A percentile compares a stretch with the other conserved stretches of the same genome.
Conservation (phyloP, 2,113 vertebrate species). For the Cygnus buccinator region DNA sequence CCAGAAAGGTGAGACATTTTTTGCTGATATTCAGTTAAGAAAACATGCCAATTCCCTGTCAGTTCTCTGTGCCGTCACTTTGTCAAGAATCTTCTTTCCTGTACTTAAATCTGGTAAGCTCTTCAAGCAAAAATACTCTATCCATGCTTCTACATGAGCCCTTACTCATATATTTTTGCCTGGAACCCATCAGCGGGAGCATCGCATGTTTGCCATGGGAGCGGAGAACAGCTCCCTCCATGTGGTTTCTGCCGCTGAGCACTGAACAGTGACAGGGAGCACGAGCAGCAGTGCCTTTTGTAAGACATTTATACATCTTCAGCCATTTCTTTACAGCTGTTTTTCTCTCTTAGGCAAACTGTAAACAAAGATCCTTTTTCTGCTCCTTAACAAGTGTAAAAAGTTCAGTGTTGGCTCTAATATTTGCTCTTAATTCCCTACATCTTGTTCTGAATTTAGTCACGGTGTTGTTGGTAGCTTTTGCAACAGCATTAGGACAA, state of each 20-base stretch:
- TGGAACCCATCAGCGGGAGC: background rate
- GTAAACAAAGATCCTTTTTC: background rate
- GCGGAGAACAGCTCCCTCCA: background rate
- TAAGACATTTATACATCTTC: background rate
- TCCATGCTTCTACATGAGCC: background rate
- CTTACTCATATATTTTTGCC: background rate
- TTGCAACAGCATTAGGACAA: background rate
- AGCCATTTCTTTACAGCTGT: background rate
- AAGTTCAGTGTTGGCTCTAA: background rate
- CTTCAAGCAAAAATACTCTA: background rate
- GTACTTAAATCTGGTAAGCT: background rate
- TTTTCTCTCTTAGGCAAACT: background rate
- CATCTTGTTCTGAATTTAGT: background rate
- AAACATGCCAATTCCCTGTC: background rate
- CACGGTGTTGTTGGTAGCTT: background rate
- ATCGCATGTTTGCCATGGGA: fast-evolving
- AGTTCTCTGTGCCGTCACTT: background rate
- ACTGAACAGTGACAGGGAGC: too few relatives aligned
- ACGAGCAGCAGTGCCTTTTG: background rate
- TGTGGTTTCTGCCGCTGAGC: background rate
- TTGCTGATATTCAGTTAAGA: background rate
- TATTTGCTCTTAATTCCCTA: background rate
- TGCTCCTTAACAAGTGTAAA: background rate
- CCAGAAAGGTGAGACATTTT: background rate
- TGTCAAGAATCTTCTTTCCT: background rate